Evolutionary conservation across 2,113 vertebrate genomes (phyloP).

Genomic region (Axis porcinus): DNA sequence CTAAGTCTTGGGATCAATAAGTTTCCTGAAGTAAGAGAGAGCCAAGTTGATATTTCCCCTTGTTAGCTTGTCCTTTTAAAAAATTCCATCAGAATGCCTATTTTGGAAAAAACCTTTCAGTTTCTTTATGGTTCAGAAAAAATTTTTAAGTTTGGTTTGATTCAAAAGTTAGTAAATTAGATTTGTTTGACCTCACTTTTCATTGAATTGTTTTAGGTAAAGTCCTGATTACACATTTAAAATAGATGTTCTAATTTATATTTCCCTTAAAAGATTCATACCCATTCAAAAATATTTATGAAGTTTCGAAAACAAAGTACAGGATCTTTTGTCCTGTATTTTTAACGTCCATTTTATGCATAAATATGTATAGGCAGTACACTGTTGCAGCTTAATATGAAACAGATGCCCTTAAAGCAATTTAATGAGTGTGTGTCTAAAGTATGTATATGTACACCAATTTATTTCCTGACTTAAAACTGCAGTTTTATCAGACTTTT

Average conservation of each 20-base stretch:
- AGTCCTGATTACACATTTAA: not conserved
- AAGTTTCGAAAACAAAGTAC: not conserved
- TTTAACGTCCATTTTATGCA: not conserved
- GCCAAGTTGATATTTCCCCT: not conserved
- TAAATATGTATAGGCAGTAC: not conserved
- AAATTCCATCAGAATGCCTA: not conserved
- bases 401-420: not conserved
- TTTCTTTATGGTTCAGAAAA: not conserved
- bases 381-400: constrained; percentile 11
- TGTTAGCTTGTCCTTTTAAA: not conserved
- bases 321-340: not conserved
- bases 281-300: constrained; percentile 17
- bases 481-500: constrained; percentile 3
- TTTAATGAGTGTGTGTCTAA: constrained; percentile 10
- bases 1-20: not conserved
- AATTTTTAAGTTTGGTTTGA: not conserved
- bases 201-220: not conserved
- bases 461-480: not conserved
- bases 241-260: not conserved
- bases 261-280: not conserved
- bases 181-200: not conserved
- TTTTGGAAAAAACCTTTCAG: not conserved
- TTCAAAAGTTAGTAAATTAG: not conserved
- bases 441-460: not conserved
- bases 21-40: not conserved